Evolutionary conservation across 30 jellyfish, hydroid and myxozoan genomes (phyloP).

Genomic region (Phacellophora camtschatica): DNA sequence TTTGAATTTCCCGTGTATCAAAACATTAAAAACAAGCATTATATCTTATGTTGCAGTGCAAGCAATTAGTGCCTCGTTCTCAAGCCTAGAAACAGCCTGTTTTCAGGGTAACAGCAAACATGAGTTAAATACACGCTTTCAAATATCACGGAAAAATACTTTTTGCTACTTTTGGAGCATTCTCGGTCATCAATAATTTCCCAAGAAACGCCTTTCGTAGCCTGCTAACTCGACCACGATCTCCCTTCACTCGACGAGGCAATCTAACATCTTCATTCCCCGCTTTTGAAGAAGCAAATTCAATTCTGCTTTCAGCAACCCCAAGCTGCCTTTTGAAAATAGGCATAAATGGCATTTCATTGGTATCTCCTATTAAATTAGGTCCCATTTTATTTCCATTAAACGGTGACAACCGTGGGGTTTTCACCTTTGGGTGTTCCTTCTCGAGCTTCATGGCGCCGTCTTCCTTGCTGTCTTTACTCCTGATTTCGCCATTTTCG

Average conservation of each 20-base stretch:
- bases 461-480: neutral
- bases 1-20: no score
- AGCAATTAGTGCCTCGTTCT: no score
- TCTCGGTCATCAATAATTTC: neutral
- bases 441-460: neutral
- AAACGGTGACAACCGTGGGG: slow-evolving; percentile 36
- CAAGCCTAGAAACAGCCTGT: no score
- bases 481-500: neutral
- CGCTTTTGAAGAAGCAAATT: neutral
- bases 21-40: no score
- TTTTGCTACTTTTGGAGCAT: neutral
- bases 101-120: no score
- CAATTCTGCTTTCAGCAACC: neutral
- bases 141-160: neutral
- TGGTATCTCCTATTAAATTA: neutral
- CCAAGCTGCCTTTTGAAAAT: slow-evolving; percentile 12
- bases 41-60: no score
- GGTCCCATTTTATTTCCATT: slow-evolving; percentile 45
- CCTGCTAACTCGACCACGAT: neutral
- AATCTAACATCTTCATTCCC: neutral
- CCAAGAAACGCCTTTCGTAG: slow-evolving; percentile 36
- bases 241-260: slow-evolving; percentile 1
- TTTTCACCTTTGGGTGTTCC: slow-evolving; percentile 44
- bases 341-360: slow-evolving; percentile 39
- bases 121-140: no score